Percentiles rank a stretch among this genome's conserved stretches.
Evolutionary conservation across 2,888 invertebrate genomes (phyloP).

Genomic region (Tetranychus piercei): DNA sequence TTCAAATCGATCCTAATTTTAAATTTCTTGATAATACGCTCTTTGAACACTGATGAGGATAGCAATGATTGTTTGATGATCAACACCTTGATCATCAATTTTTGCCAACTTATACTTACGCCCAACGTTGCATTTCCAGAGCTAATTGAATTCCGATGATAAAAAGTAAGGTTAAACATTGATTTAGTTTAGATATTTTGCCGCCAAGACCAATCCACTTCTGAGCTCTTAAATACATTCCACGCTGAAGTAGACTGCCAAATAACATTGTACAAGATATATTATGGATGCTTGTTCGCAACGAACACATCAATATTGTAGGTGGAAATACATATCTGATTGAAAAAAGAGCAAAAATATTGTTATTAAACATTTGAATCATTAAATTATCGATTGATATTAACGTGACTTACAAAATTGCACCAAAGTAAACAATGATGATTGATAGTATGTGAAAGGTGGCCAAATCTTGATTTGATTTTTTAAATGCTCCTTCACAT

Average conservation of each 20-base stretch:
- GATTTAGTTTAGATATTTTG: constrained; percentile 24
- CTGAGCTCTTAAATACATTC: constrained; percentile 18
- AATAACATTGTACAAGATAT: constrained; percentile 19
- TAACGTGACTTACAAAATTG: constrained; percentile 20
- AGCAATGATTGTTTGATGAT: no score
- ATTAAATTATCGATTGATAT: neutral
- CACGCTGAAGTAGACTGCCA: constrained; percentile 15
- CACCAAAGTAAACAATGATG: constrained; percentile 22
- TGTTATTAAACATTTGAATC: neutral
- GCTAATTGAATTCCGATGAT: constrained; percentile 26
- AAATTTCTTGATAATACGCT: no score
- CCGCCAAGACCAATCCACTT: constrained; percentile 21
- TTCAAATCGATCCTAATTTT: no score
- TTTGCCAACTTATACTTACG: neutral
- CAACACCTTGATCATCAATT: no score
- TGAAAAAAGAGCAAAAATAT: neutral
- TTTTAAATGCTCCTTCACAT: constrained; percentile 24
- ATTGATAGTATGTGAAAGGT: constrained; percentile 23
- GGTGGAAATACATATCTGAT: constrained; percentile 17
- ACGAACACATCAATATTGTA: constrained; percentile 15
- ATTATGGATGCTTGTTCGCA: constrained; percentile 17
- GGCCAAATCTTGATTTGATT: constrained; percentile 21
- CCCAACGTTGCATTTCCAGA: constrained; percentile 25
- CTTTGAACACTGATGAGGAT: no score
- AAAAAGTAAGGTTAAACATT: constrained; percentile 25